Base-by-base conservation (phyloP, 2,797 vertebrate species). In the Cyclura pinguis region DNA sequence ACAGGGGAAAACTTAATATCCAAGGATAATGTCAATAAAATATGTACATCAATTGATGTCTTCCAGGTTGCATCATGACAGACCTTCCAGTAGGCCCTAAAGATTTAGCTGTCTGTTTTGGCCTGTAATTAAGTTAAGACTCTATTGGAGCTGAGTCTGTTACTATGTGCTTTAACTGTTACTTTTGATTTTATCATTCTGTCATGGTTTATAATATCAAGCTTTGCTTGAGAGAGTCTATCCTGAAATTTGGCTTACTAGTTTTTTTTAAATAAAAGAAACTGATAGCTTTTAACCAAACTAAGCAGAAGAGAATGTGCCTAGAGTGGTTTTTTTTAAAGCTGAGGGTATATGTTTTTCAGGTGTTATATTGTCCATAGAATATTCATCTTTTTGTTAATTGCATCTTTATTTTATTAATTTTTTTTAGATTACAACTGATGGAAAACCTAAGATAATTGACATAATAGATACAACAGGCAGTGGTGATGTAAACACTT, bases 401-500 rank as follows among this genome's bases (percentile, higher is more conserved):
- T 67, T 84, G 50, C 4, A 84, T 42, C 20, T 42, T 50, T 91
- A 22, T 72, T 72, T 91, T 77, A 81, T 35, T 82, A 0, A 83
- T 38, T 95, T 3, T 3, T 67, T 96, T 96, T 89, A 99, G 99
- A 96, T 98, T 95, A 99, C 99, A 91, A 98, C 98, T 80, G 99
- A 99, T 90, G 98, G 98, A 77, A 99, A 99, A 93, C 98, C 99
- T 85, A 99, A 99, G 98, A 99, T 99, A 87, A 90, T 99, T 85
- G 99, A 99, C 94, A 99, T 99, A 95, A 99, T 99, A 62, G 99
- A 99, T 92, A 99, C 99, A 1, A 99, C 99, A 13, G 99, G 99
- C 95, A 99, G 99, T 89, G 99, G 99, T 7, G 99, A 99, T 85
- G 99, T 99, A 94, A 99, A 98, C 95, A 99, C 98, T 74, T 97